Evolutionary conservation across 1,140 invertebrate genomes (phyloP), one percentile per base, ranked within the genome.

Genomic region (Maniola jurtina): DNA sequence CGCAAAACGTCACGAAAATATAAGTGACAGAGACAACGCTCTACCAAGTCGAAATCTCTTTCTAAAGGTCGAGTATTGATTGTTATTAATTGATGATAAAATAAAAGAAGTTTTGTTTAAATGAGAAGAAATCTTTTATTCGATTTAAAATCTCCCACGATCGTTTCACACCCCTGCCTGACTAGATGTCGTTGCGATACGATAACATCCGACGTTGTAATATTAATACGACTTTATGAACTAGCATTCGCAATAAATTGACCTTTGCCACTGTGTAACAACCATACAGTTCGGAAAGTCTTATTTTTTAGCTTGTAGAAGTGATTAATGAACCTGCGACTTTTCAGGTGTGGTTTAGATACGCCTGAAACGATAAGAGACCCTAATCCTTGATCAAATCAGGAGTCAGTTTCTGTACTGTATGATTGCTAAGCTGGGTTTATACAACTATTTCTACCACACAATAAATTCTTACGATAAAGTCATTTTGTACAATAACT

Each of bases 51-150:
- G n/a, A n/a, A n/a, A n/a, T n/a, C n/a, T n/a, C n/a, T n/a, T n/a
- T n/a, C n/a, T n/a, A n/a, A n/a, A n/a, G n/a, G n/a, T n/a, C n/a
- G n/a, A n/a, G n/a, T 58, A 42, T 11, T 36, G 55, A 6, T 52
- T 34, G 40, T 9, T 38, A 35, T 54, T 25, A 25, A 25, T 4
- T 25, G 1, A 25, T 25, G 2, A 2, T 14, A 57, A 52, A 52
- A 52, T 33, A 16, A 52, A 52, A 52, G 25, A 52, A 7, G 6
- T 6, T 11, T 45, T 9, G 42, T 45, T 45, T 10, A 25, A 73
- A 63, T 71, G 68, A 76, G 73, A 76, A 72, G 71, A 71, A 73
- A 76, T 76, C 56, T 70, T 76, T 73, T 73, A 76, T 70, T 72
- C 54, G 61, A 71, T 73, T 73, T 63, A 73, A 71, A 71, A 74